Conservation (phyloP, 1,140 invertebrate species). For the Drosophila nikananu region DNA sequence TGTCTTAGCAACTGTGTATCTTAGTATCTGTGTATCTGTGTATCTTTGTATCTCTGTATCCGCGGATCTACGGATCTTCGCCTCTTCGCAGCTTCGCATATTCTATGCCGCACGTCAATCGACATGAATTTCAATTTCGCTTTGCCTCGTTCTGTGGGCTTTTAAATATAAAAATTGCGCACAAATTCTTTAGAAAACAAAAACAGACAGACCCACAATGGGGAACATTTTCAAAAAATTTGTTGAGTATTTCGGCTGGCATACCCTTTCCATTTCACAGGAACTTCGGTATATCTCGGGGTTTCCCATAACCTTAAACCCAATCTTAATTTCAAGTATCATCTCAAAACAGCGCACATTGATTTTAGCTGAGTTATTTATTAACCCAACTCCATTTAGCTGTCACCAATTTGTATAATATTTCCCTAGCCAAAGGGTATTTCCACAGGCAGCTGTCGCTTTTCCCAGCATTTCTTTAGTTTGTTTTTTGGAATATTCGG, state of each 20-base stretch:
- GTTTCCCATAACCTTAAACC: neutral
- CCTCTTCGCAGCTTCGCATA: constrained; percentile 12
- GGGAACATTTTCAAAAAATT: constrained; percentile 28
- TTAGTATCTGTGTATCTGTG: neutral
- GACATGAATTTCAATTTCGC: constrained; percentile 9
- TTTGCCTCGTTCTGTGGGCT: constrained; percentile 18
- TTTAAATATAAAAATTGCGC: constrained; percentile 61
- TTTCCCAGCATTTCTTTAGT: neutral
- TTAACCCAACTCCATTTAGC: neutral
- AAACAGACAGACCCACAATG: constrained; percentile 20
- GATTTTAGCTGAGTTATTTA: neutral
- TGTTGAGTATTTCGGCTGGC: constrained; percentile 22
- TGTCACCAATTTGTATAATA: neutral
- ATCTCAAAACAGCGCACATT: neutral
- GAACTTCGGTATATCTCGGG: neutral
- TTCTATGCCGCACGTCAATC: constrained; percentile 34
- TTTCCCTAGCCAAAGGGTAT: constrained; percentile 5
- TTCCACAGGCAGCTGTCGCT: neutral
- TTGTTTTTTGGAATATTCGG: constrained; percentile 18
- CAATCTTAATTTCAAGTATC: too few relatives aligned
- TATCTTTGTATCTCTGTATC: neutral
- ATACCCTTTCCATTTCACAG: neutral
- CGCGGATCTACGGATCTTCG: neutral
- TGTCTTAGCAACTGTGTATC: neutral
- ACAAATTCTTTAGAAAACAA: constrained; percentile 33